Conservation (phyloP, 2,888 invertebrate species). For the Girardia tigrina region DNA sequence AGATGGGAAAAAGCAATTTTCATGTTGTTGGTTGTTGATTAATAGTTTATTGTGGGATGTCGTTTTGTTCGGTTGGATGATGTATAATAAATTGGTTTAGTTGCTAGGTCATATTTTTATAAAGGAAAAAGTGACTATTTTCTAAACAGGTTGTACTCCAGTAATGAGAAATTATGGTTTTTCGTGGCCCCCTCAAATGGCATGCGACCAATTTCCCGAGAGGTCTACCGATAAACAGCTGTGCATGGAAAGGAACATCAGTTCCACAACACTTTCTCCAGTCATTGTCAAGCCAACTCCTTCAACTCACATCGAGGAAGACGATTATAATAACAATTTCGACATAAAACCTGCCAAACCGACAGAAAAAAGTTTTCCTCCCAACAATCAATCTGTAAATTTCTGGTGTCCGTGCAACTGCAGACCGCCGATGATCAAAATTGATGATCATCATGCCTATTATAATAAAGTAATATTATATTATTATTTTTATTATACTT, state of each 20-base stretch:
- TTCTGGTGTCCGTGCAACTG: not conserved
- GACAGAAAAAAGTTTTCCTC: not conserved
- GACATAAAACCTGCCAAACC: not conserved
- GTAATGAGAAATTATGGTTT: constrained; percentile 77
- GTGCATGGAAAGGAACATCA: constrained; percentile 34
- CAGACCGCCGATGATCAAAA: constrained; percentile 12
- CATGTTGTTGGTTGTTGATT: not conserved
- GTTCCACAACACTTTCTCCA: constrained; percentile 4
- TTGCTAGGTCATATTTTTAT: not conserved
- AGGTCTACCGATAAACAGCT: constrained; percentile 26
- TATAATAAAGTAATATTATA: constrained; percentile 15
- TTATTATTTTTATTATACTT: no score
- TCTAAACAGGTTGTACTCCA: constrained; percentile 71
- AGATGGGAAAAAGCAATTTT: not conserved
- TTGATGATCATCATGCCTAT: not conserved
- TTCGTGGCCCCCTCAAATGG: constrained; percentile 91
- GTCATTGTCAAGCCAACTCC: constrained; percentile 10
- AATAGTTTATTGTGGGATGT: not conserved
- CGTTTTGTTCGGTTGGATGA: not conserved
- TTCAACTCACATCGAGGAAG: not conserved
- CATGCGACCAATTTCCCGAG: constrained; percentile 57
- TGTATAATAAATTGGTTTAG: not conserved
- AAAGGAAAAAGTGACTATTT: no score
- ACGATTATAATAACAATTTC: not conserved
- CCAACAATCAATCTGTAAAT: not conserved